A percentile compares a stretch with the other conserved stretches of the same genome.
phyloP scores from a whole-genome alignment of 2,113 vertebrate genomes.

The Semnornis frantzii region DNA sequence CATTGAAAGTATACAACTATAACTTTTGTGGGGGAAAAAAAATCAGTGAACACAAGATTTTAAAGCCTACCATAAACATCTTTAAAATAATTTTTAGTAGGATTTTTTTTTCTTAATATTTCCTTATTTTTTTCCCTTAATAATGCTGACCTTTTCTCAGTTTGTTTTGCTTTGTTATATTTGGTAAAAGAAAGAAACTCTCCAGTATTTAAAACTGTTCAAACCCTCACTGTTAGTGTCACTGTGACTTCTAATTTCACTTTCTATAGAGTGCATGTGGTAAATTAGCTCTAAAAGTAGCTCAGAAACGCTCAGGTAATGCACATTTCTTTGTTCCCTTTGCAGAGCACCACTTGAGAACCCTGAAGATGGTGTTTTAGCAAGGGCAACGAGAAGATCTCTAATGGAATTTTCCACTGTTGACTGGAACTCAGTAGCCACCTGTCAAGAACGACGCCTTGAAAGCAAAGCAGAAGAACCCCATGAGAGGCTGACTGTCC shows the following conservation, averaged over 20 bases:
- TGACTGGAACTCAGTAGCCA: constrained; percentile 75
- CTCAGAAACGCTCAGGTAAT: not conserved
- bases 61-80: not conserved
- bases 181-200: not conserved
- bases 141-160: not conserved
- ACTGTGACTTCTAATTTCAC: not conserved
- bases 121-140: not conserved
- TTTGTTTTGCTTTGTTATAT: not conserved
- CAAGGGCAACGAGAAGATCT: constrained; percentile 68
- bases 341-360: constrained; percentile 67
- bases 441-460: constrained; percentile 59
- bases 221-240: not conserved
- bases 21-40: not conserved
- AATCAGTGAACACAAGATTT: not conserved
- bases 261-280: not conserved
- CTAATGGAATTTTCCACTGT: constrained; percentile 69
- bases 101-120: not conserved
- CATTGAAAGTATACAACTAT: not conserved
- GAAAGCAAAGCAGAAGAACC: constrained; percentile 1
- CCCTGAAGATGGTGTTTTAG: constrained; percentile 62
- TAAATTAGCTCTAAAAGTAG: not conserved
- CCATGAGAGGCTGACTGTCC: constrained; percentile 63
- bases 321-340: not conserved
- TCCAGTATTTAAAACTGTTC: not conserved
- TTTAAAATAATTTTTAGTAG: not conserved